Base-by-base conservation (phyloP, 2,113 vertebrate species). In the Ifrita kowaldi region DNA sequence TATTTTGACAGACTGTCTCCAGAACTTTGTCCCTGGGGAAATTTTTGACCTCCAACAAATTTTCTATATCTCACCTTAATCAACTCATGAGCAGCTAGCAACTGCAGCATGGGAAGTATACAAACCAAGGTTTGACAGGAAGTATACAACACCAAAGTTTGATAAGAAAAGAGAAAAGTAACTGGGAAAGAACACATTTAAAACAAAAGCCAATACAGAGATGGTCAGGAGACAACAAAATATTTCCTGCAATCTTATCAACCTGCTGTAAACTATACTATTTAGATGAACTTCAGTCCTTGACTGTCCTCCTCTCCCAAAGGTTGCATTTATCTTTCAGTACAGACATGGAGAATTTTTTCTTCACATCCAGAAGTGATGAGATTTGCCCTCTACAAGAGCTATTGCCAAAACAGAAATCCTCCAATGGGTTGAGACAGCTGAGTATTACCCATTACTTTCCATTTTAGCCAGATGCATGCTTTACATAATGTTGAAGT, bases 1-100 rank as follows among this genome's bases (percentile, higher is more conserved):
- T 57, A 85, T 89, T 94, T 95, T 91, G 96, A 96, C 92, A 95
- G 89, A 27, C 32, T 67, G 46, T 93, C 92, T 96, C 65, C 80
- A 89, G 64, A 90, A 88, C 42, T 73, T 62, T 62, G 56, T 84
- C 80, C 65, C 88, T 73, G 52, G 41, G 80, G 84, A 96, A 78
- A 30, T 76, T 80, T 94, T 87, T 92, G 74, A 94, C 94, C 90
- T 95, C 90, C 41, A 96, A 76, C 64, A 86, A 95, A 77, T 93
- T 71, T 59, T 87, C 70, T 78, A 1, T 50, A 62, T 47, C 85
- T 92, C 76, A 96, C 87, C 91, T 96, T 92, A 91, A 85, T 77
- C 69, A 79, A 60, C 53, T 80, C 8, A 1, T 42, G 65, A 89
- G 50, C 63, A 90, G 65, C 76, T 19, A 81, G 64, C 41, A 92